A percentile compares a stretch with the other conserved stretches of the same genome.
Conservation (phyloP, 2,888 invertebrate genomes). For the Polylopha cassiicola region DNA sequence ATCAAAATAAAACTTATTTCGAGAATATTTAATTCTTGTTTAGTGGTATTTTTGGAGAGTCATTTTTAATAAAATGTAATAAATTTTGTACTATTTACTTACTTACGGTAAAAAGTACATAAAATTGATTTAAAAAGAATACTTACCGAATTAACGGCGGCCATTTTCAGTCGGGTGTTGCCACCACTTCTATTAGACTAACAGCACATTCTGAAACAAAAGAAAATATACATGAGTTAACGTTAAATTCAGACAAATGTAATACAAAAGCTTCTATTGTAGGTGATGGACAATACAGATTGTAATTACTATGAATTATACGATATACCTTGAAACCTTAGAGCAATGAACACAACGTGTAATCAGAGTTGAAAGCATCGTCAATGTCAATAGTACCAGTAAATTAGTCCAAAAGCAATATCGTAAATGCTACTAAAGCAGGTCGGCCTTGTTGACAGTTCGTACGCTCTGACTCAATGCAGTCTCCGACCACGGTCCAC, state of each 20-base stretch:
- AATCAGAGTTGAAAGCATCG: slow-evolving; percentile 30
- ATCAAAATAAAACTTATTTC: too few species aligned
- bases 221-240: too few species aligned
- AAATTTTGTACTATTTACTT: too few species aligned
- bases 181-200: slow-evolving; percentile 35
- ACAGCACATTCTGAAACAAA: slow-evolving; percentile 68
- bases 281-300: background rate
- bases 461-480: slow-evolving; percentile 60
- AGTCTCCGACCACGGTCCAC: slow-evolving; percentile 45
- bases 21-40: too few species aligned
- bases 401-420: slow-evolving; percentile 62
- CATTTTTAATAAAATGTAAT: too few species aligned
- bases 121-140: too few species aligned
- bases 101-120: too few species aligned
- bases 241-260: too few species aligned
- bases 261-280: background rate
- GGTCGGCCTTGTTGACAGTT: slow-evolving; percentile 64
- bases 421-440: slow-evolving; percentile 51
- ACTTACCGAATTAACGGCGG: slow-evolving; percentile 82
- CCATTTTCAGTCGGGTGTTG: slow-evolving; percentile 74
- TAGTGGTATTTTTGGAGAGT: too few species aligned
- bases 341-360: slow-evolving; percentile 20
- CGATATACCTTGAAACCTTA: too few species aligned
- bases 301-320: slow-evolving; percentile 3
- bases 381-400: slow-evolving; percentile 51